Evolutionary conservation across 2,113 vertebrate species (phyloP).

Genomic region (Archilochus colubris): DNA sequence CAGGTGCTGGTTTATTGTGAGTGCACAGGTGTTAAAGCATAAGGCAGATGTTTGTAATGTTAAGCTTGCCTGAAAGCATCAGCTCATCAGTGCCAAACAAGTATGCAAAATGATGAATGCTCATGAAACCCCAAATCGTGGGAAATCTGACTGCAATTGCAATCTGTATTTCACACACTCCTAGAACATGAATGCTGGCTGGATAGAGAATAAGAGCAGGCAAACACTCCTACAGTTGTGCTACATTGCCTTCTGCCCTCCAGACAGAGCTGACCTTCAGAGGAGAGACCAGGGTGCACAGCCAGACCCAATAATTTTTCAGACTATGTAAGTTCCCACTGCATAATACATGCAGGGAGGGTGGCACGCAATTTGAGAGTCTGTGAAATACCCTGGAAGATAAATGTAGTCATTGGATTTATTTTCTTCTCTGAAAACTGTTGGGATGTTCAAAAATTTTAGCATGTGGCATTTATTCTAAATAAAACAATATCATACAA

Average conservation of each 20-base stretch:
- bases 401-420: neutral
- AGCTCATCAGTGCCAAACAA: neutral
- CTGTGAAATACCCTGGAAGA: conserved; percentile 1
- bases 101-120: neutral
- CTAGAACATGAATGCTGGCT: neutral
- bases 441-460: neutral
- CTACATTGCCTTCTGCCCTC: conserved; percentile 30
- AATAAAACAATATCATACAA: neutral
- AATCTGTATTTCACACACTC: neutral
- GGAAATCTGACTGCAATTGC: neutral
- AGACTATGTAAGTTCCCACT: neutral
- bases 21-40: neutral
- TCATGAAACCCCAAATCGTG: neutral
- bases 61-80: neutral
- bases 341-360: neutral
- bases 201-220: neutral
- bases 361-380: neutral
- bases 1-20: neutral
- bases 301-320: neutral
- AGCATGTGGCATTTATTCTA: neutral
- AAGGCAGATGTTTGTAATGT: neutral
- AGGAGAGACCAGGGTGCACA: neutral
- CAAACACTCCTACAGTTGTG: neutral
- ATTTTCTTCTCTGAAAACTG: neutral
- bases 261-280: conserved; percentile 31